Conservation (phyloP, 2,113 vertebrate genomes). For the Pachypanchax playfairii region DNA sequence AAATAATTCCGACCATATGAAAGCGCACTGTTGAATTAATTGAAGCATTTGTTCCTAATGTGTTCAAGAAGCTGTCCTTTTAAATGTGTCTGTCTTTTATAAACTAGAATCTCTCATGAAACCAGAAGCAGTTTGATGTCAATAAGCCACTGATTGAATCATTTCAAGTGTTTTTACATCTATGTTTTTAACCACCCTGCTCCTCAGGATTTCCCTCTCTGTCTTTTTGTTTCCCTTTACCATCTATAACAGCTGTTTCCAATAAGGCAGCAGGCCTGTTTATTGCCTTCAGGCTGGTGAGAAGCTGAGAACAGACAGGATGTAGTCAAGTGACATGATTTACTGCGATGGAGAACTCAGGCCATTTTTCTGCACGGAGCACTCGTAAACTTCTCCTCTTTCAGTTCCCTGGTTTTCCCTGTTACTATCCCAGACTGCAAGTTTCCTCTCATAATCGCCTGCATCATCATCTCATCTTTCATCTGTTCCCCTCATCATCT, state of each 20-base stretch:
- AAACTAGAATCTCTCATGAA: slow-evolving; percentile 12
- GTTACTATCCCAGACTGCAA: slow-evolving; percentile 15
- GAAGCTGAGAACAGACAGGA: slow-evolving; percentile 66
- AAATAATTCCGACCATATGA: not conserved
- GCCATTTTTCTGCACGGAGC: slow-evolving; percentile 35
- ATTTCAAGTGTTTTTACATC: not conserved
- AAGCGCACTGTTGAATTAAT: not conserved
- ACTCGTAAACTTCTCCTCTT: slow-evolving; percentile 37
- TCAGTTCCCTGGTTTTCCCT: not conserved
- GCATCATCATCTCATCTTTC: slow-evolving; percentile 49
- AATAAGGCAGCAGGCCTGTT: slow-evolving; percentile 47
- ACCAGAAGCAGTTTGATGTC: slow-evolving; percentile 24
- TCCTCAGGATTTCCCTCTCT: not conserved
- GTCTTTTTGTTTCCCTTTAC: not conserved
- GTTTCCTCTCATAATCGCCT: slow-evolving; percentile 51
- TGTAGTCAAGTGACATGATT: slow-evolving; percentile 66
- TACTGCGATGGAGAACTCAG: slow-evolving; percentile 28
- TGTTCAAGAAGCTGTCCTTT: not conserved
- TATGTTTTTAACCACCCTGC: not conserved
- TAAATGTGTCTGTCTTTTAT: not conserved
- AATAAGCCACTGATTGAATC: slow-evolving; percentile 8
- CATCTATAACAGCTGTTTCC: slow-evolving; percentile 65
- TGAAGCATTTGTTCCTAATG: not conserved
- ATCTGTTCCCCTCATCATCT: slow-evolving; percentile 54
- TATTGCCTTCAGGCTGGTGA: slow-evolving; percentile 57